These are phyloP conservation scores for Chamaetylas fuelleborni DNA, from an alignment of 2,113 vertebrate species.

Conservation along the genomic window DNA sequence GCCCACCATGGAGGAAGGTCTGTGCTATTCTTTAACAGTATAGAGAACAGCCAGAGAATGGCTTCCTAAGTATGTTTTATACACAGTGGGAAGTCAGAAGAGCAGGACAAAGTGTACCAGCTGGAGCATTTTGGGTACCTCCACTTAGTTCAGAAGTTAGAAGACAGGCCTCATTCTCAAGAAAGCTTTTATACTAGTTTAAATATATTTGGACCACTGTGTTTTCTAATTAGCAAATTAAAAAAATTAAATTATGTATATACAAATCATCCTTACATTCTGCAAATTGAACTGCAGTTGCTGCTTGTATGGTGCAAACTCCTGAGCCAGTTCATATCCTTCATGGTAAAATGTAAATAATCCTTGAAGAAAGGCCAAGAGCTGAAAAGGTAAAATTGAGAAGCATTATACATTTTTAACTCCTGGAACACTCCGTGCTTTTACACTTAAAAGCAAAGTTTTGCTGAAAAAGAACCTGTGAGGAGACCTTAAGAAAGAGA, in stretches of 20 bases:
- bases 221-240: neutral
- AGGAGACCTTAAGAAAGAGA: neutral
- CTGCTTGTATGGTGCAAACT: conserved; percentile 96
- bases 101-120: neutral
- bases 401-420: neutral
- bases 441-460: neutral
- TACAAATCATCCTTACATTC: conserved; percentile 82
- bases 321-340: conserved; percentile 96
- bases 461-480: neutral
- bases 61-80: neutral
- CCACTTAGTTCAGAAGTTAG: neutral
- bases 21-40: neutral
- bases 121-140: neutral
- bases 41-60: neutral
- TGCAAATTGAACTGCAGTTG: conserved; percentile 98
- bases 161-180: neutral
- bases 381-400: conserved; percentile 76
- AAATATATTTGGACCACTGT: neutral
- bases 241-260: neutral
- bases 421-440: neutral
- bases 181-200: neutral
- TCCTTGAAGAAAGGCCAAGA: conserved; percentile 97
- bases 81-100: neutral
- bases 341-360: conserved; percentile 99
- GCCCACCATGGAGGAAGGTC: neutral